A percentile compares a stretch with the other conserved stretches of the same genome.
phyloP scores from a whole-genome alignment of 2,113 vertebrate species.

The Macheiramphus alcinus region DNA sequence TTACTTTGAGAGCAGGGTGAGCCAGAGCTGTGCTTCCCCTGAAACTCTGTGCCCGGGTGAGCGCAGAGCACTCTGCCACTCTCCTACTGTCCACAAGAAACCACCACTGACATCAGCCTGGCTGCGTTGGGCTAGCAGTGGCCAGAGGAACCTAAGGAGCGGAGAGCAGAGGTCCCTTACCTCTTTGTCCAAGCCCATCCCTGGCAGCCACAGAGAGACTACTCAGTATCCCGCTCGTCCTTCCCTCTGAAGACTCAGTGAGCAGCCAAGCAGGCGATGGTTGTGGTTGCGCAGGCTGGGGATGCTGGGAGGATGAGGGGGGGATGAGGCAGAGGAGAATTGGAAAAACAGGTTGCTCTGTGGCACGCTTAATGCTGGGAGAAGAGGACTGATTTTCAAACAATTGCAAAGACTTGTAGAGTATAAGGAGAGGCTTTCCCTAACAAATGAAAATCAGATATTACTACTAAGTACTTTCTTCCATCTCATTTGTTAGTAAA shows the following conservation, averaged over 20 bases:
- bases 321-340: not conserved
- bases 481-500: not conserved
- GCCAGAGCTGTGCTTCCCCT: not conserved
- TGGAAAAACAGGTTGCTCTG: not conserved
- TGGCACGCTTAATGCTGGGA: accelerated
- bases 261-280: not conserved
- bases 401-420: not conserved
- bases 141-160: not conserved
- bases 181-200: not conserved
- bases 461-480: not conserved
- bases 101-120: not conserved
- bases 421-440: not conserved
- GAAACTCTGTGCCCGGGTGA: not conserved
- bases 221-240: accelerated
- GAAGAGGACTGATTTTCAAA: not conserved
- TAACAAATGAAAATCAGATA: not conserved
- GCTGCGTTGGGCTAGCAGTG: not conserved
- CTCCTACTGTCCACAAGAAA: not conserved
- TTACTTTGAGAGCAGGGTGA: not conserved
- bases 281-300: not conserved
- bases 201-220: not conserved
- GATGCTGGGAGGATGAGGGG: not conserved
- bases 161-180: not conserved
- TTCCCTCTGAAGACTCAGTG: not conserved
- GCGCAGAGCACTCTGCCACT: not conserved